Evolutionary conservation across 1,140 invertebrate species (phyloP), one percentile per base, ranked within the genome.

Genomic region (Lordiphosa mommai): DNA sequence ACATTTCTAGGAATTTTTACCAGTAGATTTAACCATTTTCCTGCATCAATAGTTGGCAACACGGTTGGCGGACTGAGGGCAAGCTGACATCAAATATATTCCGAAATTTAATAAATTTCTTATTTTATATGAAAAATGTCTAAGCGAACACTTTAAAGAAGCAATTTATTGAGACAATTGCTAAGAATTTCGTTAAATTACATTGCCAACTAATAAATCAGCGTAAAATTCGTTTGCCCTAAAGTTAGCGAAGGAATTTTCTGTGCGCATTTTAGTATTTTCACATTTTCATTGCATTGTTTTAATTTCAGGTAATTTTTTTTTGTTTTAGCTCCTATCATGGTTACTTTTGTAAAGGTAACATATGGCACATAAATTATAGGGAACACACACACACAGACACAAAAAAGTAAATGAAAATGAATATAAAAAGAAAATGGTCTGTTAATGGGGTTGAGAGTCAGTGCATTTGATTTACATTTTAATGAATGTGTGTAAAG

Each of bases 351-450:
- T 74, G 61, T 60, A 50, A n/a, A 48, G 67, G 73, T 68, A 84
- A 84, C 77, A 84, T 66, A 61, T 84, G 77, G 52, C 68, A 44
- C 77, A 84, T 84, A 84, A 84, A 84, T 84, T 84, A 84, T 57
- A 58, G 44, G 50, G 38, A 47, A 52, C 13, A 40, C 48, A 34
- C 27, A 53, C 23, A 59, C 14, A 38, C 53, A 58, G 43, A 53
- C 44, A 65, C 30, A 58, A 51, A 63, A 71, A 44, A 56, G 30
- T 56, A 51, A 55, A 58, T 74, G 57, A 61, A 70, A 74, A 74
- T 53, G 33, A 50, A 33, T 38, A 13, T 13, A 17, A 56, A 37
- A 55, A 33, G 58, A 23, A 30, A 20, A 57, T 49, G 50, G 34
- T 37, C 12, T 8, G 10, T 41, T 29, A 23, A 47, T 41, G 47